phyloP scores from a whole-genome alignment of 2,113 vertebrate species.

The Edolisoma coerulescens region DNA sequence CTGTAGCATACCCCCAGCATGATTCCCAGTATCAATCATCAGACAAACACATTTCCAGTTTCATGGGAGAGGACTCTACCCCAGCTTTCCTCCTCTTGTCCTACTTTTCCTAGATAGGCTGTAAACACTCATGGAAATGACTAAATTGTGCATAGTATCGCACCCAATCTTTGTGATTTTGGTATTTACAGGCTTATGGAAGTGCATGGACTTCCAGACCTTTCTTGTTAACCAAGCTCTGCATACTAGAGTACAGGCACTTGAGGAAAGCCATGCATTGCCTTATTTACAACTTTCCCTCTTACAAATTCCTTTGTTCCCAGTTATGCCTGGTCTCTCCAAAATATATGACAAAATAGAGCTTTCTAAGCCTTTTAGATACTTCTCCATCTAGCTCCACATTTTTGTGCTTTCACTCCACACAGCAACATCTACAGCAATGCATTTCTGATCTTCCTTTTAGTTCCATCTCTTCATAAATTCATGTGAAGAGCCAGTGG shows the following conservation, averaged over 20 bases:
- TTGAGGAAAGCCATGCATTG: not conserved
- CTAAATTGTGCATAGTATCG: not conserved
- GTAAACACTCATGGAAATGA: not conserved
- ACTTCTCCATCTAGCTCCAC: not conserved
- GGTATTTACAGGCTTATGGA: not conserved
- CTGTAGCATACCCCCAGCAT: not conserved
- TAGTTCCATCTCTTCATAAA: not conserved
- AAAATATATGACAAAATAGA: not conserved
- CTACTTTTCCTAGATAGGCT: not conserved
- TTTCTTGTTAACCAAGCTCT: not conserved
- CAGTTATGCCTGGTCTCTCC: not conserved
- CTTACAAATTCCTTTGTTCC: not conserved
- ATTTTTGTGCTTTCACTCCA: not conserved
- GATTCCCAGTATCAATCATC: no score
- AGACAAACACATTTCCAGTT: not conserved
- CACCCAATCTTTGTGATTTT: not conserved
- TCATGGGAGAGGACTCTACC: not conserved
- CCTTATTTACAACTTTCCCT: not conserved
- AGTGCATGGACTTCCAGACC: not conserved
- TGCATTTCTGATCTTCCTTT: not conserved
- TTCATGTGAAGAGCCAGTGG: not conserved
- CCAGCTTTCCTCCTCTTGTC: not conserved
- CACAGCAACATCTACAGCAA: not conserved
- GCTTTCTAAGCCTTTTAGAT: not conserved
- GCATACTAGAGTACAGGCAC: not conserved